phyloP scores from a whole-genome alignment of 2,888 invertebrate species.

The Protophormia terraenovae region DNA sequence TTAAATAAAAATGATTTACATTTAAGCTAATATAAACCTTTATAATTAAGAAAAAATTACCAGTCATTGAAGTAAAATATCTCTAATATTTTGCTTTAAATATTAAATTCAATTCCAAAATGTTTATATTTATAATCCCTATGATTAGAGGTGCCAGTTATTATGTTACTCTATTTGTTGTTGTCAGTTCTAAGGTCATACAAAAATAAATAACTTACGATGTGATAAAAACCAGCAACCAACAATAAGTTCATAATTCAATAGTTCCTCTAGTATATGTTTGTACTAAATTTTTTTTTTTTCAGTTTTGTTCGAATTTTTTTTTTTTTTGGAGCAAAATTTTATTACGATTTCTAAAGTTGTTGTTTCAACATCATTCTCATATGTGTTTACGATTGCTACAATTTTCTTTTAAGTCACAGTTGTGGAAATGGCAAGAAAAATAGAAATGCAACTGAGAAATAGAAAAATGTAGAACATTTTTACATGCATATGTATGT shows the following conservation, averaged over 20 bases:
- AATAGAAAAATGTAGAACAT: slow-evolving; percentile 37
- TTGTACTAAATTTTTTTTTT: not conserved
- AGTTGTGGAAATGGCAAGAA: not conserved
- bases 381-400: slow-evolving; percentile 8
- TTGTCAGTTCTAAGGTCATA: slow-evolving; percentile 23
- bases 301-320: not conserved
- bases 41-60: no score
- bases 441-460: not conserved
- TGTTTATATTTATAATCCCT: not conserved
- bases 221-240: slow-evolving; percentile 35
- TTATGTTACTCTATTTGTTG: not conserved
- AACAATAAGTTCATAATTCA: slow-evolving; percentile 49
- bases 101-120: not conserved
- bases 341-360: not conserved
- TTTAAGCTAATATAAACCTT: no score
- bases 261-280: not conserved
- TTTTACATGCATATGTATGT: not conserved
- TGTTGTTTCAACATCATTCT: not conserved
- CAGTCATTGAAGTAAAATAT: no score
- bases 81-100: not conserved
- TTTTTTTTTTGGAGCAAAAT: not conserved
- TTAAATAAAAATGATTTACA: no score
- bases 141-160: not conserved
- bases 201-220: slow-evolving; percentile 10
- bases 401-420: not conserved